Conservation (phyloP, 1,140 invertebrate genomes). For the Asobara japonica region DNA sequence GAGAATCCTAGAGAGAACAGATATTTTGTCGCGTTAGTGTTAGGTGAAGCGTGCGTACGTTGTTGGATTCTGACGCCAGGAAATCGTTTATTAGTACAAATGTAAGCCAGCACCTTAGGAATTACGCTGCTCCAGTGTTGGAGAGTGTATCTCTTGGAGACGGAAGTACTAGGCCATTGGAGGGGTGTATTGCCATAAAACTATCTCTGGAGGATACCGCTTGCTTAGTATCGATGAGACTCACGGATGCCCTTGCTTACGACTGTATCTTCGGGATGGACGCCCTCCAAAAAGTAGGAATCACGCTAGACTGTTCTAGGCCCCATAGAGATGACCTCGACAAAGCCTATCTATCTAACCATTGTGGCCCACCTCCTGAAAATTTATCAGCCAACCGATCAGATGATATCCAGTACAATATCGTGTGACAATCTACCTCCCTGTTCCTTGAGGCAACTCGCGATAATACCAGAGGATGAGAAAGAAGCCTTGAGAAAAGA, state of each 20-base stretch:
- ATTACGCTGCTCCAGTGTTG: neutral
- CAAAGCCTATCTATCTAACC: neutral
- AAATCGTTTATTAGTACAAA: neutral
- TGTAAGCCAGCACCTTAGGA: neutral
- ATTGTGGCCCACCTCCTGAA: neutral
- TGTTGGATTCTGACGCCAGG: neutral
- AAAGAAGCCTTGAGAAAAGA: neutral
- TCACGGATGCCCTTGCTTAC: neutral
- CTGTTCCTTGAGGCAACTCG: neutral
- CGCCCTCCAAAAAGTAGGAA: neutral
- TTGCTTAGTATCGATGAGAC: neutral
- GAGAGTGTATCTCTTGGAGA: neutral
- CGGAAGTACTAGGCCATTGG: neutral
- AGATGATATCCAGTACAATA: neutral
- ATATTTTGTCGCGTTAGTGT: neutral
- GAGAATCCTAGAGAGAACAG: neutral
- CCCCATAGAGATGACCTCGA: neutral
- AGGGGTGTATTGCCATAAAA: neutral
- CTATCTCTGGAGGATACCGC: neutral
- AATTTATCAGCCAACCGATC: neutral
- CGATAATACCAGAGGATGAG: neutral
- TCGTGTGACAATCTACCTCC: neutral
- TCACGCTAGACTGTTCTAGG: neutral
- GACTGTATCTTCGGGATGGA: conserved; percentile 6
- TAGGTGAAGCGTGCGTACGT: neutral